Evolutionary conservation across 2,888 invertebrate species (phyloP).

Genomic region (Helleia helle): DNA sequence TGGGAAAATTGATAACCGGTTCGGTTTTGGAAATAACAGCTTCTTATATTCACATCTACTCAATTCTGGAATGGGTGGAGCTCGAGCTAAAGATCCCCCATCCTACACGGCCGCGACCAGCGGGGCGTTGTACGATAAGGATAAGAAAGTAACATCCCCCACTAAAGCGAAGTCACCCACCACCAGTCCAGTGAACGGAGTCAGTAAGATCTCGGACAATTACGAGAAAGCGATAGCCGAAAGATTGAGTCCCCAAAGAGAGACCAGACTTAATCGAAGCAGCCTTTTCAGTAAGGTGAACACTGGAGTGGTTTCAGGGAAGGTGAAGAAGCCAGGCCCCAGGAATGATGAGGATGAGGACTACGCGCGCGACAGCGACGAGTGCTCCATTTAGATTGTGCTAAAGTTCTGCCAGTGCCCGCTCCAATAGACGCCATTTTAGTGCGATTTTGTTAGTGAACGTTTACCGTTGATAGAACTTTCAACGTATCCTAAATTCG

Average conservation of each 20-base stretch:
- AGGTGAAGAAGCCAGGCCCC: constrained; percentile 35
- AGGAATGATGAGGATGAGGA: constrained; percentile 63
- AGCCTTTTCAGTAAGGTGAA: constrained; percentile 59
- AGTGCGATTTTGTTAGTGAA: constrained; percentile 15
- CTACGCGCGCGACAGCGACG: constrained; percentile 75
- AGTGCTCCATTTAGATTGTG: constrained; percentile 73
- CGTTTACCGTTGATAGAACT: constrained; percentile 17
- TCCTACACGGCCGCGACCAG: constrained; percentile 52
- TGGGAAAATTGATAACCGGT: constrained; percentile 58
- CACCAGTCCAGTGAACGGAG: constrained; percentile 54
- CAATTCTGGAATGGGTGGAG: constrained; percentile 35
- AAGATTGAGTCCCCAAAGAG: constrained; percentile 52
- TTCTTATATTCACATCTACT: constrained; percentile 61
- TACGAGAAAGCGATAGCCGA: constrained; percentile 64
- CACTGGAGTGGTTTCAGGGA: constrained; percentile 56
- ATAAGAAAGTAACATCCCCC: constrained; percentile 37
- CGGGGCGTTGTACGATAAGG: constrained; percentile 41
- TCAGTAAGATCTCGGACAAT: constrained; percentile 66
- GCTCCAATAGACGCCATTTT: constrained; percentile 17
- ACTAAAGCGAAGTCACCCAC: constrained; percentile 40
- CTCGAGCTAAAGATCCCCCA: constrained; percentile 54
- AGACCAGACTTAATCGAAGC: constrained; percentile 48
- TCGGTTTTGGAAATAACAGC: constrained; percentile 58
- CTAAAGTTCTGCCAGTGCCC: constrained; percentile 27
- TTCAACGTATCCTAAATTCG: constrained; percentile 59